Percentiles rank a stretch among this genome's conserved stretches.
phyloP scores from a whole-genome alignment of 1,140 invertebrate species.

The Philaenus spumarius region DNA sequence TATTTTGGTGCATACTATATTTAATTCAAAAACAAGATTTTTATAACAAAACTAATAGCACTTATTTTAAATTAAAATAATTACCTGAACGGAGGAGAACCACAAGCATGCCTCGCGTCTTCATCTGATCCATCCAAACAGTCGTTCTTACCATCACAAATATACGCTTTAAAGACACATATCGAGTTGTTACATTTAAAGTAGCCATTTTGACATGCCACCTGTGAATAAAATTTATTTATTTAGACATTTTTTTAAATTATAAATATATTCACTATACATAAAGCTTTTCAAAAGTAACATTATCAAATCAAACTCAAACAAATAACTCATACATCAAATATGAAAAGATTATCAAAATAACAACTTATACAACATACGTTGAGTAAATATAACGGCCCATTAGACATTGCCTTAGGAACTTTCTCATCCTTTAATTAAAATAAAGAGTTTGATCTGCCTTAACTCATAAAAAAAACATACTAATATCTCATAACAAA shows the following conservation, averaged over 20 bases:
- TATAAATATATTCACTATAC: neutral
- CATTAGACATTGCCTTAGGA: no score
- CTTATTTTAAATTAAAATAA: no score
- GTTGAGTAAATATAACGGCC: no score
- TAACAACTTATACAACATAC: no score
- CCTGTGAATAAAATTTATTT: conserved; percentile 41
- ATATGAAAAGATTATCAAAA: no score
- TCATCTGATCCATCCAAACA: conserved; percentile 95
- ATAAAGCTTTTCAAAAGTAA: neutral
- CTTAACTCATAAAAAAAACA: no score
- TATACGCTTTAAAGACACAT: conserved; percentile 89
- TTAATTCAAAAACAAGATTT: no score
- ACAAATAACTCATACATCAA: neutral
- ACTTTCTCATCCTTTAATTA: no score
- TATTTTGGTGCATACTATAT: no score
- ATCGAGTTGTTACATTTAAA: conserved; percentile 81
- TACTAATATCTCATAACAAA: no score
- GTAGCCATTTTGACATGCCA: conserved; percentile 65
- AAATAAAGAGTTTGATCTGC: no score
- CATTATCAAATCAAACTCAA: neutral
- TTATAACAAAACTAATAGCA: no score
- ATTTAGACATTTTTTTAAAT: neutral
- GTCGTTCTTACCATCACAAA: conserved; percentile 94
- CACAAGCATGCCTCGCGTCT: conserved; percentile 64
- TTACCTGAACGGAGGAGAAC: conserved; percentile 53